Base-by-base conservation (phyloP, 2,888 invertebrate species). In the Netelia fuscicornis region DNA sequence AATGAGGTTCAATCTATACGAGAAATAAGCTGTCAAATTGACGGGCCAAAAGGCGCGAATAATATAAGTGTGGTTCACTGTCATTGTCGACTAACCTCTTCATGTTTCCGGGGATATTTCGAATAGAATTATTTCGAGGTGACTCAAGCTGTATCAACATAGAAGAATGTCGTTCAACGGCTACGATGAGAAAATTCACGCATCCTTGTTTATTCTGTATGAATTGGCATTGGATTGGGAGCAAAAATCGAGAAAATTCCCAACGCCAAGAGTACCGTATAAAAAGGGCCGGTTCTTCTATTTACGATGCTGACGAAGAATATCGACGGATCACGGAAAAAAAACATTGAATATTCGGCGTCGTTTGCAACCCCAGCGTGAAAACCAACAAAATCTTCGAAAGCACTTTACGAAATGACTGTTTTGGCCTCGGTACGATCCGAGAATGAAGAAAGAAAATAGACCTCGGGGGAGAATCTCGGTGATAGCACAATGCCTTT, bases 321-420 rank as follows among this genome's bases (percentile, higher is more conserved):
- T 17, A 25, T 62, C 54, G 67, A 13, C 37, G 60, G 60, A 52
- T 58, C 23, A 17, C 20, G 48, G 54, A 64, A 25, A 60, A 67
- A 67, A 52, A 37, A 56, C n/a, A 67, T 58, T 5, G 37, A 25
- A 58, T 44, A 54, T 42, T 42, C 56, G 30, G 65, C 44, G 54
- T 76, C 20, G 80, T 82, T 76, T 67, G 65, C 79, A 79, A 76
- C 54, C 60, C 75, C 62, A 62, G 60, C 62, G 58, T 25, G 68
- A 52, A 68, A 76, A 67, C 30, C 64, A 78, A 20, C 65, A 58
- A 81, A 82, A 85, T 79, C 78, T 72, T 75, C 82, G 76, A 82
- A 85, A 85, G 79, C 85, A 80, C 85, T 85, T 85, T 83, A 68
- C 76, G 72, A 80, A 85, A 83, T 85, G 71, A 83, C 76, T 67